Base-by-base conservation (phyloP, 2,888 invertebrate species). In the Dorcus hopei region DNA sequence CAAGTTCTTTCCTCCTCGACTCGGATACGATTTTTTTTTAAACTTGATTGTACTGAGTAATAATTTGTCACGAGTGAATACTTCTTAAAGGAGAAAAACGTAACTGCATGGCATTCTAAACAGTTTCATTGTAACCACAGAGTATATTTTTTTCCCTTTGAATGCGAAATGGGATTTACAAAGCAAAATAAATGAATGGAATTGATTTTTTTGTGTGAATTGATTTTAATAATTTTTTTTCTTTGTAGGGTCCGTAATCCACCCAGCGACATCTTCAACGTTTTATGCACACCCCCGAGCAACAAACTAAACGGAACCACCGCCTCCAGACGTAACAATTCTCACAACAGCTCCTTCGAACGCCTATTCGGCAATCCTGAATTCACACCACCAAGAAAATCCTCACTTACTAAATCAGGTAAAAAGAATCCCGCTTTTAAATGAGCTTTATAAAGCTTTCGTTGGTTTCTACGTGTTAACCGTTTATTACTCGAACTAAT, bases 261-360 rank as follows among this genome's bases (percentile, higher is more conserved):
- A 52, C 72, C 74, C 55, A 79, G 77, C 56, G 79, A 79, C 61
- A 79, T 79, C 62, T 75, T 77, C 66, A 76, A 76, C 58, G 78
- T 78, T 14, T 57, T 79, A 40, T 71, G 73, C 62, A 70, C 77
- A 33, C 72, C 74, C 4, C 68, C 75, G 45, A 65, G 67, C 26
- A 66, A 66, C 63, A 61, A 66, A 60, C 54, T 66, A 9, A 70
- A 70, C 50, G 70, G 71, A 9, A 67, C 64, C 54, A 61, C 59
- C 38, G 71, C 72, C 4, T 72, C 74, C 4, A 66, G 74, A 54
- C 68, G 74, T 69, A 68, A 33, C 65, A 67, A 47, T 39, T 61
- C 55, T 14, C 71, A 74, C 59, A 71, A 71, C 43, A 78, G 78
- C 56, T 78, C 78, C 0, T 79, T 79, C 68, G 74, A 74, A 54